A percentile compares a stretch with the other conserved stretches of the same genome.
Evolutionary conservation across 2,797 vertebrate species (phyloP).

Genomic region (Telmatherina bonti): DNA sequence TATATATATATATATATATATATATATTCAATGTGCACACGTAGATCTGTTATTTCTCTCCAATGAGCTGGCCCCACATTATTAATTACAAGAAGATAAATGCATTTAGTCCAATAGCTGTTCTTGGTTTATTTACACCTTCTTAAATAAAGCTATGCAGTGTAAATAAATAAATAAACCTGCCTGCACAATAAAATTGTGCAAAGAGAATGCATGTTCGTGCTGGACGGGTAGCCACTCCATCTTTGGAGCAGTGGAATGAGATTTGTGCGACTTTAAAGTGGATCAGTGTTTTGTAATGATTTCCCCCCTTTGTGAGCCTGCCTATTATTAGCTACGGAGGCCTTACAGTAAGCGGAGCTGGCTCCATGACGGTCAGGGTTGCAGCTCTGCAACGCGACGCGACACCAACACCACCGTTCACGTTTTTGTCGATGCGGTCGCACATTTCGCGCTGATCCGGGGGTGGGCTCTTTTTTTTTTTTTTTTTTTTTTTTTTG

Average conservation of each 20-base stretch:
- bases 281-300: constrained; percentile 77
- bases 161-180: background rate
- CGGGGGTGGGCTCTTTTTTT: background rate
- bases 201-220: background rate
- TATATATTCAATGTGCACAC: background rate
- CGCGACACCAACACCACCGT: constrained; percentile 34
- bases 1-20: too few relatives aligned
- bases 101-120: background rate
- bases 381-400: constrained; percentile 66
- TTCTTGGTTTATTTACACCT: background rate
- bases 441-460: constrained; percentile 29
- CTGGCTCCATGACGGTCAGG: constrained; percentile 66
- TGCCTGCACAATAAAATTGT: background rate
- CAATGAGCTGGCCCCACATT: background rate
- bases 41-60: background rate
- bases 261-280: constrained; percentile 65
- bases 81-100: background rate
- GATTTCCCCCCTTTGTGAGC: constrained; percentile 49
- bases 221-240: background rate
- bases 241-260: constrained; percentile 40
- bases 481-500: too few relatives aligned
- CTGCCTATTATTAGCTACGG: constrained; percentile 78
- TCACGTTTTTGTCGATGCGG: constrained; percentile 9
- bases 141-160: too few relatives aligned
- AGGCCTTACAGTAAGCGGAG: constrained; percentile 68